Conservation (phyloP, 2,113 vertebrate genomes). For the Nesogale talazaci region DNA sequence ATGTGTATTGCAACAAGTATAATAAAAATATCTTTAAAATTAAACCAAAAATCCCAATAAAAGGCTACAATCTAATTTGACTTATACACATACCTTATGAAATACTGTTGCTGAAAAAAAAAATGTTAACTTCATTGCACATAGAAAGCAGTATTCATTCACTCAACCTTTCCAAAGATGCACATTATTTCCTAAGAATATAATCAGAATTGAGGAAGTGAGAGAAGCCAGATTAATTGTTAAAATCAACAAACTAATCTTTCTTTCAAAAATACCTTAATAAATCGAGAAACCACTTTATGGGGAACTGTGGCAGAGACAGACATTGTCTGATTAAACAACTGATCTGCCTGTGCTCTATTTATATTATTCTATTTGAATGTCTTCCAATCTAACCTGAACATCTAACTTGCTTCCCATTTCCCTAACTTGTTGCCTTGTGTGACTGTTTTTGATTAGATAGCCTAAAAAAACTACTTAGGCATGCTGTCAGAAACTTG, state of each 20-base stretch:
- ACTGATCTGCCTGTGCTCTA: background rate
- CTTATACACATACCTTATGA: background rate
- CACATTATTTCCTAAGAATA: constrained; percentile 28
- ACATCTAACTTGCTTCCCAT: constrained; percentile 35
- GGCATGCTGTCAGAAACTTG: constrained; percentile 35
- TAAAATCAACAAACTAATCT: constrained; percentile 47
- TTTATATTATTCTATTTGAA: background rate
- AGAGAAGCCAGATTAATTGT: constrained; percentile 54
- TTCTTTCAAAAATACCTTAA: constrained; percentile 56
- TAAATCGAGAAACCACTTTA: constrained; percentile 59
- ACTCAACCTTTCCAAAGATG: background rate
- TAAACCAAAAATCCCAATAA: background rate
- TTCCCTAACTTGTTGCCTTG: constrained; percentile 27
- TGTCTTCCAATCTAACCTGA: background rate
- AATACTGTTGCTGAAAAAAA: constrained; percentile 49
- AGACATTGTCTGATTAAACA: constrained; percentile 30
- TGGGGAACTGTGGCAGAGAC: constrained; percentile 12
- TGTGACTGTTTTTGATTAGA: background rate
- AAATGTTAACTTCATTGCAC: constrained; percentile 50
- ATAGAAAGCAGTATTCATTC: constrained; percentile 17
- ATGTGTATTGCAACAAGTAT: background rate
- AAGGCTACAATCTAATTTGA: background rate
- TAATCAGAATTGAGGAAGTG: constrained; percentile 61
- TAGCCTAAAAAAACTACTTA: constrained; percentile 31
- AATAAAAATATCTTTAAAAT: constrained; percentile 16